These are phyloP conservation scores for Trisateles emortualis DNA, from an alignment of 2,888 invertebrate genomes.

Conservation along the genomic window DNA sequence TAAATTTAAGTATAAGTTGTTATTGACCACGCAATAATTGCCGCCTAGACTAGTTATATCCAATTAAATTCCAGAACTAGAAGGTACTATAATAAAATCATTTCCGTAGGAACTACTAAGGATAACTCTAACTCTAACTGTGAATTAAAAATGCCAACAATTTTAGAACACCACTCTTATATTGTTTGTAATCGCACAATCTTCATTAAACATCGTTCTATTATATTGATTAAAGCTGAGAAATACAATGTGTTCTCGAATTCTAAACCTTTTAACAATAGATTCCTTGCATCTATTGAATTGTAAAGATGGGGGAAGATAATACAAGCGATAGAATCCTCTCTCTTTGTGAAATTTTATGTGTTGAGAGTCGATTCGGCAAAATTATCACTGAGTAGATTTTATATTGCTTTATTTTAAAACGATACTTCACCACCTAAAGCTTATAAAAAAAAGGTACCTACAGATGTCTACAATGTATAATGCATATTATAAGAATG, in stretches of 20 bases:
- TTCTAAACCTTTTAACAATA: slow-evolving; percentile 54
- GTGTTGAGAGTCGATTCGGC: slow-evolving; percentile 45
- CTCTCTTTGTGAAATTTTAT: slow-evolving; percentile 70
- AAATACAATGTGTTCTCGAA: slow-evolving; percentile 33
- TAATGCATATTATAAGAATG: too few relatives aligned
- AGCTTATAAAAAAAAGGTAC: too few relatives aligned
- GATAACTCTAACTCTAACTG: background rate
- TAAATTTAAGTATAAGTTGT: too few relatives aligned
- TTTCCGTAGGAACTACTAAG: too few relatives aligned
- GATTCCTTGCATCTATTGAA: slow-evolving; percentile 59
- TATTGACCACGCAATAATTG: too few relatives aligned
- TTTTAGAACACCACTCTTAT: background rate
- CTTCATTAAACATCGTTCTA: slow-evolving; percentile 18
- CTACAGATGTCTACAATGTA: too few relatives aligned
- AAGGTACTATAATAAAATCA: too few relatives aligned
- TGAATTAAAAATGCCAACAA: background rate
- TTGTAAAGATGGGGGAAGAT: slow-evolving; percentile 65
- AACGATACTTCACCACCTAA: too few relatives aligned
- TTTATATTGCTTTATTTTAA: too few relatives aligned
- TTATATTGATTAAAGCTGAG: slow-evolving; percentile 28
- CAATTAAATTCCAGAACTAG: too few relatives aligned
- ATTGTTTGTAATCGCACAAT: slow-evolving; percentile 10
- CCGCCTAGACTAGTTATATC: background rate
- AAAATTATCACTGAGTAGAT: slow-evolving; percentile 10
- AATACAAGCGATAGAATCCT: slow-evolving; percentile 58